Percentiles rank a stretch among this genome's conserved stretches.
These are phyloP conservation scores for Watsonalla binaria DNA, from an alignment of 2,888 invertebrate genomes.

Conservation along the genomic window DNA sequence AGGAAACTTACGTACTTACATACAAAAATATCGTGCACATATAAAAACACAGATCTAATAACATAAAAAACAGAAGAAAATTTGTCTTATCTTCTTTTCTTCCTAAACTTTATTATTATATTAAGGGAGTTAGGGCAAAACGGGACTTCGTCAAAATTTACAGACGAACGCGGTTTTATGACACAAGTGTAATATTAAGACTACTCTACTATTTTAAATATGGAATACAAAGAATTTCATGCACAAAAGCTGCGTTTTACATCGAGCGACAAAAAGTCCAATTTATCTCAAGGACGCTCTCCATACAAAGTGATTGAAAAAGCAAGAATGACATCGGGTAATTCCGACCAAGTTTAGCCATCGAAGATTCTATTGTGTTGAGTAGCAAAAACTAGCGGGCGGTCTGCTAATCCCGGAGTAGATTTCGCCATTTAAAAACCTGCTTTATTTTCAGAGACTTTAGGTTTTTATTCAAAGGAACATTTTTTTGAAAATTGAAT, in stretches of 20 bases:
- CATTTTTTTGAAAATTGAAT: background rate
- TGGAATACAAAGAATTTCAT: background rate
- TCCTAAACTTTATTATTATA: no score
- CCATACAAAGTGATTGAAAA: slow-evolving; percentile 1
- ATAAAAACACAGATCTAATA: no score
- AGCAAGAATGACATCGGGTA: slow-evolving; percentile 23
- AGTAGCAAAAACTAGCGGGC: slow-evolving; percentile 68
- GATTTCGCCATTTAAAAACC: background rate
- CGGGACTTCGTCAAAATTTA: no score
- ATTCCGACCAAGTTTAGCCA: slow-evolving; percentile 46
- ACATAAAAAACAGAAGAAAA: no score
- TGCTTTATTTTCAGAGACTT: background rate
- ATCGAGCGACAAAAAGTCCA: background rate
- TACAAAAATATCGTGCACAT: no score
- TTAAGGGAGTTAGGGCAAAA: no score
- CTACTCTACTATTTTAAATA: no score
- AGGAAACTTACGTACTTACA: no score
- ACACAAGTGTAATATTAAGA: no score
- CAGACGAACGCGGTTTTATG: no score
- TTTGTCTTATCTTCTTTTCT: no score
- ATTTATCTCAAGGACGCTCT: background rate
- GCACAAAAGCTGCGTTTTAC: background rate
- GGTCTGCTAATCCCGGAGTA: slow-evolving; percentile 54
- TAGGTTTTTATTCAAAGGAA: background rate
- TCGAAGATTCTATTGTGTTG: slow-evolving; percentile 57